Evolutionary conservation across 2,797 vertebrate genomes (phyloP), one percentile per base, ranked within the genome.

Genomic region (Chromobotia macracanthus): DNA sequence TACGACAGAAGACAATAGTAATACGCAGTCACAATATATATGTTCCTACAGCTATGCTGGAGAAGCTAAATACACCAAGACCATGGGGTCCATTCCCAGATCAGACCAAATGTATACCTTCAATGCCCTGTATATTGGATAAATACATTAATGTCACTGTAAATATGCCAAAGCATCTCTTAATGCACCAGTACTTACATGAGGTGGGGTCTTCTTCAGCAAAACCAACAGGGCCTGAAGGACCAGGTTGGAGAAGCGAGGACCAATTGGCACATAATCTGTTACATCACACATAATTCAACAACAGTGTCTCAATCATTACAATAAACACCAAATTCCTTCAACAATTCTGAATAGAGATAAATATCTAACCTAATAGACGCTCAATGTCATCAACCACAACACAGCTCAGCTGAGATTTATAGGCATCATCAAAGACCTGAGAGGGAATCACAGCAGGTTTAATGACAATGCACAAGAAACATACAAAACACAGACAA

Each of bases 191-290:
- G 21, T 61, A 84, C 85, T 88, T 92, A 96, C 95, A 83, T 95
- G 92, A 38, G 95, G 95, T 3, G 95, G 95, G 0, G 93, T 87
- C 87, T 95, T 96, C 90, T 96, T 96, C 58, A 96, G 87, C 83
- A 96, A 88, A 46, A 96, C 95, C 13, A 96, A 91, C 67, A 96
- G 92, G 76, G 95, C 95, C 77, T 96, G 95, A 80, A 96, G 85
- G 12, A 96, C 95, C 83, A 96, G 88, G 72, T 96, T 96, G 60
- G 95, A 96, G 89, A 96, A 96, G 7, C 95, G 93, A n/a, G 95
- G 95, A 19, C 95, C 95, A 77, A 96, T 96, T 3, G 95, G 95
- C 68, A 96, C 95, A 21, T 96, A 96, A 91, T 96, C 95, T 96
- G 86, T 64, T 72, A 55, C 21, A 63, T 10, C 15, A 65, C 44